These are phyloP conservation scores for Aethes cnicana DNA, from an alignment of 2,888 invertebrate genomes.

Conservation along the genomic window DNA sequence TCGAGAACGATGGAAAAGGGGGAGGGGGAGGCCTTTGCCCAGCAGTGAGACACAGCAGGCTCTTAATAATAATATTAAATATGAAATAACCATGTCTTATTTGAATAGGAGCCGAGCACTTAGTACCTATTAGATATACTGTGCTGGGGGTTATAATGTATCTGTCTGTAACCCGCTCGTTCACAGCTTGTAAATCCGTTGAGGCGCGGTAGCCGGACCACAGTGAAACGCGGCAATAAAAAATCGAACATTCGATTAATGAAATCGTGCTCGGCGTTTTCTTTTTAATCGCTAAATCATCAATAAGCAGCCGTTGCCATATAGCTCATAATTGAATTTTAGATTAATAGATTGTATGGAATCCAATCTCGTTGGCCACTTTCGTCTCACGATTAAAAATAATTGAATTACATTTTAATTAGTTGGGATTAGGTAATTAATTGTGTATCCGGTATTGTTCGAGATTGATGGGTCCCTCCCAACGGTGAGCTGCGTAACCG, in stretches of 20 bases:
- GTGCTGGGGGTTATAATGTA: no score
- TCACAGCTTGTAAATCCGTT: no score
- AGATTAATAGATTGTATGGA: constrained; percentile 66
- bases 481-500: constrained; percentile 61
- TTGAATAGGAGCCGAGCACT: no score
- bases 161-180: no score
- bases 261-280: constrained; percentile 38
- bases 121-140: no score
- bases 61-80: no score
- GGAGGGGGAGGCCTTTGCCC: no score
- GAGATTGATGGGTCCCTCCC: constrained; percentile 45
- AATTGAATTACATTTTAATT: constrained; percentile 74
- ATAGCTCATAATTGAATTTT: constrained; percentile 65
- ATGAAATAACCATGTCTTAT: no score
- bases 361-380: constrained; percentile 53
- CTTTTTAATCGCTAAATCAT: constrained; percentile 57
- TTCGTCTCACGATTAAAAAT: constrained; percentile 34
- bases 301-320: constrained; percentile 49
- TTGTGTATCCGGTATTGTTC: constrained; percentile 51
- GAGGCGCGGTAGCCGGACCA: no score
- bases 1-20: no score
- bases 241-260: constrained; percentile 21
- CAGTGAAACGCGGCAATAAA: constrained; percentile 11
- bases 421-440: constrained; percentile 61
- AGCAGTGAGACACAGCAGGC: no score